A percentile compares a stretch with the other conserved stretches of the same genome.
Conservation (phyloP, 2,888 invertebrate species). For the Lysandra coridon region DNA sequence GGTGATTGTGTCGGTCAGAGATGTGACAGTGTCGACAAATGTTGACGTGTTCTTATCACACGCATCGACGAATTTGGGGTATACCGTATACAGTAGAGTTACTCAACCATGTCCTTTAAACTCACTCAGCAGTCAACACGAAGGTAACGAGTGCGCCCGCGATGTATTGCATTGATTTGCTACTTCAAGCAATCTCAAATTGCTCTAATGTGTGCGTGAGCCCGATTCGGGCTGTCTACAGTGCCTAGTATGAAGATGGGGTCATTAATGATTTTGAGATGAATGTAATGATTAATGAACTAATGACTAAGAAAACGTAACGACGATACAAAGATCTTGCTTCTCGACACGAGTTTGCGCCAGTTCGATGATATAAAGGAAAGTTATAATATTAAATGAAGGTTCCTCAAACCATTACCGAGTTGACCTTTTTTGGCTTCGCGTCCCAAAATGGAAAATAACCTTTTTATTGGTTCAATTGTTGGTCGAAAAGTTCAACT, state of each 20-base stretch:
- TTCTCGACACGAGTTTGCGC: not conserved
- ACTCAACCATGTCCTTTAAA: not conserved
- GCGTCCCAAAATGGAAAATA: not conserved
- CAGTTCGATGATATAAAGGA: not conserved
- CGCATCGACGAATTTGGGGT: not conserved
- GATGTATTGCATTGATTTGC: too few species aligned
- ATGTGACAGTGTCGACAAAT: not conserved
- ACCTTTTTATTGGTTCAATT: conserved; percentile 36
- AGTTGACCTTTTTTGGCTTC: not conserved
- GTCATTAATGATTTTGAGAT: not conserved
- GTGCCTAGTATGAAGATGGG: too few species aligned
- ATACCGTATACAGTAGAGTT: not conserved
- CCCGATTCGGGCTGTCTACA: too few species aligned
- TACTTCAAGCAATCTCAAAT: too few species aligned
- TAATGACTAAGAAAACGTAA: not conserved
- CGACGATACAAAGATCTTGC: too few species aligned
- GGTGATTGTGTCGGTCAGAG: conserved; percentile 15
- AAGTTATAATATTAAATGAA: not conserved
- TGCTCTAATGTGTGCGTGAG: too few species aligned
- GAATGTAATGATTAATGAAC: not conserved
- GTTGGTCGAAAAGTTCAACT: conserved; percentile 45
- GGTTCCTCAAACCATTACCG: not conserved
- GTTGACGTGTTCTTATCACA: not conserved
- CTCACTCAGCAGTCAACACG: too few species aligned
- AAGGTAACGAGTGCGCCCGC: too few species aligned